Conservation (phyloP, 2,113 vertebrate genomes). For the Fulmarus glacialis region DNA sequence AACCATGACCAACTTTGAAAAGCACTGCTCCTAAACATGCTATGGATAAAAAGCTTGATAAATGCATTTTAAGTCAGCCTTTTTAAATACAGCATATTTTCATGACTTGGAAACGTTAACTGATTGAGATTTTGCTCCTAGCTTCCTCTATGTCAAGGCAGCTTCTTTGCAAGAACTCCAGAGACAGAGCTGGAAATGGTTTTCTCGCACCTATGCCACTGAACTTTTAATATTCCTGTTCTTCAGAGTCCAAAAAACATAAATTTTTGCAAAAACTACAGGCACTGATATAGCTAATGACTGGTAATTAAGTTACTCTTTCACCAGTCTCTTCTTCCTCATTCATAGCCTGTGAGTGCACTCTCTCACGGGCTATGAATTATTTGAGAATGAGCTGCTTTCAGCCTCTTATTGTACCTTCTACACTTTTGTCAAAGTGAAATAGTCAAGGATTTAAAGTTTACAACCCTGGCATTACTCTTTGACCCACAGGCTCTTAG, state of each 20-base stretch:
- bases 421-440: background rate
- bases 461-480: background rate
- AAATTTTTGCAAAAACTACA: background rate
- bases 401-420: background rate
- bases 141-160: background rate
- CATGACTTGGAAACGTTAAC: background rate
- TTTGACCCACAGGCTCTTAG: background rate
- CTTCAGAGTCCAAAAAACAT: fast-evolving
- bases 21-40: background rate
- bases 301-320: background rate
- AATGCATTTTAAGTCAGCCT: background rate
- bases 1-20: background rate
- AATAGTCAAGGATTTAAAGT: background rate
- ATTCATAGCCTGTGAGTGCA: background rate
- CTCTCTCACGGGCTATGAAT: background rate
- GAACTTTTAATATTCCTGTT: background rate
- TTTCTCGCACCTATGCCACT: background rate
- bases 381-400: background rate
- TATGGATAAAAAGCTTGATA: background rate
- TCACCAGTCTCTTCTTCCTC: background rate
- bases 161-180: background rate
- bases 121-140: background rate
- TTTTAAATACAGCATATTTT: background rate
- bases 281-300: background rate
- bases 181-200: background rate